These are phyloP conservation scores for Globodera rostochiensis DNA, from an alignment of 1,140 invertebrate species.

Conservation along the genomic window DNA sequence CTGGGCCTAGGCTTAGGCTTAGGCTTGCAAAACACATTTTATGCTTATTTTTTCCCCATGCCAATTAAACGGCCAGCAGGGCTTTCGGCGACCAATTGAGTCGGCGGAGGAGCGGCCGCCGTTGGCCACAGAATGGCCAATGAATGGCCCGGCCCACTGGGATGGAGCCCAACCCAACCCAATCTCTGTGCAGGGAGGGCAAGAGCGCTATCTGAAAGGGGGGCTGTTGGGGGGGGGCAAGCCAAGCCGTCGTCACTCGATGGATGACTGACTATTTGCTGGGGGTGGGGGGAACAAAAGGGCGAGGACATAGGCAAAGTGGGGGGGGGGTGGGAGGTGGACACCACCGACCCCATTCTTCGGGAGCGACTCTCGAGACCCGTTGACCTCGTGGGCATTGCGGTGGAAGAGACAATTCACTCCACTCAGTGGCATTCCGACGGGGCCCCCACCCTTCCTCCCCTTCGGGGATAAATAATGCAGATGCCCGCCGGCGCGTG, in stretches of 20 bases:
- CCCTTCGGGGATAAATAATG: no score
- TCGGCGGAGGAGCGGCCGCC: background rate
- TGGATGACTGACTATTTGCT: background rate
- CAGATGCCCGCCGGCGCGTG: background rate
- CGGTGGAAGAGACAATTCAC: conserved; percentile 1
- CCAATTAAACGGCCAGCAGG: background rate
- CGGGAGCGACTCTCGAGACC: background rate
- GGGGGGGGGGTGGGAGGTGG: background rate
- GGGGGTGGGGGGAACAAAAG: background rate
- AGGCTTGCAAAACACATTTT: background rate
- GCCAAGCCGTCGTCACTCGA: conserved; percentile 3
- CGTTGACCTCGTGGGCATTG: conserved; percentile 5
- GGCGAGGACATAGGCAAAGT: background rate
- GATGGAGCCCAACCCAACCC: background rate
- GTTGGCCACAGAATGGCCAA: no score
- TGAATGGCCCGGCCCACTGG: background rate
- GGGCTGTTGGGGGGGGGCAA: background rate
- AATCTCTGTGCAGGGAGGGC: background rate
- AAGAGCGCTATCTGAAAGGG: background rate
- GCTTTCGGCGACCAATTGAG: background rate
- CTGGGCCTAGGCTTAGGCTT: no score
- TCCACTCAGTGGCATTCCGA: background rate
- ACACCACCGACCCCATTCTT: background rate
- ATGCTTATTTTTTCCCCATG: background rate
- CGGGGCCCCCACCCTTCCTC: background rate